Evolutionary conservation across 2,888 invertebrate species (phyloP), one percentile per base, ranked within the genome.

Genomic region (Drosophila testacea): DNA sequence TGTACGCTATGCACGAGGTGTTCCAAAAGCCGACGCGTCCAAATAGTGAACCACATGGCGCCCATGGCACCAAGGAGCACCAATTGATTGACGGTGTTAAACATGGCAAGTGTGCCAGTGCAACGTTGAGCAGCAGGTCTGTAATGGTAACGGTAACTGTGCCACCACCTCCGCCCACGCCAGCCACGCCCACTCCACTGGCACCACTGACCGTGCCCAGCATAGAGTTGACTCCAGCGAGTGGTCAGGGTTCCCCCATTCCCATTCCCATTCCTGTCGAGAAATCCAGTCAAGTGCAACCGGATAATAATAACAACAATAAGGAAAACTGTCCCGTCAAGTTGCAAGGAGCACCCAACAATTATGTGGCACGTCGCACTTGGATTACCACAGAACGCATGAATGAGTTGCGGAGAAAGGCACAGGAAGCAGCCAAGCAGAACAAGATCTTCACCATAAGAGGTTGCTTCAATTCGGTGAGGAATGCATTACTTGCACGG

Each of bases 381-480:
- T 94, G 95, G 93, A 95, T 95, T 47, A 94, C 94, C 69, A 94
- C 93, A 46, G 95, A 96, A 9, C 93, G 95, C 88, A 94, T 96
- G 93, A 94, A 94, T 88, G 94, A 95, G 69, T 90, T 96, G 63
- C 94, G 94, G 69, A 95, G 94, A 78, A 93, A 94, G 70, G 95
- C 95, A 0, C 95, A 95, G 28, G 93, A 92, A 55, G 95, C 95
- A 1, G 94, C 95, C 88, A 95, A 93, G 79, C 94, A 95, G 4
- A 94, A 94, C 73, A 95, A 94, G 91, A 94, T 95, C 34, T 96
- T 95, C 83, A 95, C 95, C 88, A 95, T 95, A 90, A 95, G 94
- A 81, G 96, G 96, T 2, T 95, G 95, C 54, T 96, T 95, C 91
- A 94, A 95, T 7, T 95, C 96, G 0, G 93, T 97, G 7, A 93